Percentiles rank a stretch among this genome's conserved stretches.
phyloP scores from a whole-genome alignment of 2,797 vertebrate genomes.

The Pangasius larnaudii region DNA sequence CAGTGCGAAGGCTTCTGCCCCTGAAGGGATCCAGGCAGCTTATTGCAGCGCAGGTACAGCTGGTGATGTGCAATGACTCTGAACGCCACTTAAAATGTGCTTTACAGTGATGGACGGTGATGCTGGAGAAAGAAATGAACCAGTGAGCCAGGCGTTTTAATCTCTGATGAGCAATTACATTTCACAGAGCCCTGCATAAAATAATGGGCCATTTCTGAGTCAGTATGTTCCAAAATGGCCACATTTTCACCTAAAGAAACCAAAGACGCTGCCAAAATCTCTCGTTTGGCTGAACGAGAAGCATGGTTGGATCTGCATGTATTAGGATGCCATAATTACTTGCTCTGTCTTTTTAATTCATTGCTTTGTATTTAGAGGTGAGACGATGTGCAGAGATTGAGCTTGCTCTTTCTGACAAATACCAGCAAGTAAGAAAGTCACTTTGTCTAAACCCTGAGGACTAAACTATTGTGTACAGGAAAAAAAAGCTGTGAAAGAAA shows the following conservation, averaged over 20 bases:
- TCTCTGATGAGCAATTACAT: constrained; percentile 36
- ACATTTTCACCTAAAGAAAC: constrained; percentile 13
- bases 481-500: not conserved
- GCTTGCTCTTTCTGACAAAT: not conserved
- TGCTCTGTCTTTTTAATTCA: not conserved
- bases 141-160: constrained; percentile 6
- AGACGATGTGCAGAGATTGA: not conserved
- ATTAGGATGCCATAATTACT: constrained; percentile 8
- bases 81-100: constrained; percentile 33
- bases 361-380: constrained; percentile 8
- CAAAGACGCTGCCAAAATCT: constrained; percentile 11
- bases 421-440: not conserved
- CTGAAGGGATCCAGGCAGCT: constrained; percentile 4
- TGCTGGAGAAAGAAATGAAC: constrained; percentile 36
- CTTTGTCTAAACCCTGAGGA: not conserved
- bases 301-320: constrained; percentile 8
- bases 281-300: constrained; percentile 7
- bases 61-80: constrained; percentile 43
- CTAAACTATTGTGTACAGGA: not conserved
- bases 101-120: constrained; percentile 42
- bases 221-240: not conserved
- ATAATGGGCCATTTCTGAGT: constrained; percentile 17
- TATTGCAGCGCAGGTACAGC: constrained; percentile 41
- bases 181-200: constrained; percentile 28
- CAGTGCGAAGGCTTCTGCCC: not conserved